Evolutionary conservation across 2,888 invertebrate genomes (phyloP), one percentile per base, ranked within the genome.

Genomic region (Neocrepidodera transversa): DNA sequence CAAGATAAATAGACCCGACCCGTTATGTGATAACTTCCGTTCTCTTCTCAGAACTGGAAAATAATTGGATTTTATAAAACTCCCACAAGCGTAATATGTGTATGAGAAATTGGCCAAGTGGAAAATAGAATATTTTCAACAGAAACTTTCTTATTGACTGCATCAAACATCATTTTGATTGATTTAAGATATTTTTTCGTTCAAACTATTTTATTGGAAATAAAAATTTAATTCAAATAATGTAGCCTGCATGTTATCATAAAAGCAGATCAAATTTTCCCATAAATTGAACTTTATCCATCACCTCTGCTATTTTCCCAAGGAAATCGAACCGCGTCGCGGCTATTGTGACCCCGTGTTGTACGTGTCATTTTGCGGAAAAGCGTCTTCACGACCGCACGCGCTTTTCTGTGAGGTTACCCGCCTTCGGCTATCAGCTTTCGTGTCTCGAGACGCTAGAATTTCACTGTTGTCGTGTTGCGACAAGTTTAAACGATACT

Each of bases 341-440:
- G 43, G 45, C 51, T 43, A n/a, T 26, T 30, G 18, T 45, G 40
- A 32, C 49, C 35, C 51, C 43, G 55, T 63, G 60, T 51, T 40
- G 53, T 58, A 57, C 42, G 60, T 62, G 62, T 58, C 60, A 65
- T 63, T 63, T 60, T 50, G 52, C 59, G 60, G 56, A 52, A 58
- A 55, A 52, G 48, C 52, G 38, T 35, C 51, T 42, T 35, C n/a
- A 32, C 18, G 49, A 11, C 38, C 32, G 42, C 63, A 51, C 51
- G 54, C 58, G 62, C 54, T 47, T 23, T 8, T 28, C 49, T 14
- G n/a, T n/a, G 43, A 26, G 10, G 5, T 42, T 42, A 20, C 42
- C 42, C 42, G 42, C 42, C 42, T 20, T 20, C 8, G 20, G 20
- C 20, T 23, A 42, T 42, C 38, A 16, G 55, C 18, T 17, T 16